Conservation (phyloP, 2,113 vertebrate species). For the Amia ocellicauda region DNA sequence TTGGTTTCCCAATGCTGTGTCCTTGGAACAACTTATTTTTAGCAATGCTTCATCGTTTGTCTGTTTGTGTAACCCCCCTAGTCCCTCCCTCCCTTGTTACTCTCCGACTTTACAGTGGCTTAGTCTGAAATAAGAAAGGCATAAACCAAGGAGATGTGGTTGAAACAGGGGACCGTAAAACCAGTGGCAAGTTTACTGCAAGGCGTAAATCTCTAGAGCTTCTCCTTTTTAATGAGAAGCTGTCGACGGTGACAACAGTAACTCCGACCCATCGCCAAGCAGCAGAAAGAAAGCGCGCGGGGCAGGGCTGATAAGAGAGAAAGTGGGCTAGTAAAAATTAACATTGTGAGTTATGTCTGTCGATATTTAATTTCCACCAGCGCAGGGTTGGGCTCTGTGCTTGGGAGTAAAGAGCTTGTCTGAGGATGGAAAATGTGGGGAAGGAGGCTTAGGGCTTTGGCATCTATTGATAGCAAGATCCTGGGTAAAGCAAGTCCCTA, state of each 20-base stretch:
- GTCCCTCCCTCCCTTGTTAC: neutral
- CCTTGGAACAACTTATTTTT: slow-evolving; percentile 22
- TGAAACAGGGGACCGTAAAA: slow-evolving; percentile 5
- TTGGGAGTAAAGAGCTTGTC: neutral
- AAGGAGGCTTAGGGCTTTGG: neutral
- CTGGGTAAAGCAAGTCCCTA: neutral
- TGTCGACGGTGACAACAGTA: neutral
- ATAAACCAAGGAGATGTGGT: neutral
- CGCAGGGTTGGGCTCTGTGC: neutral
- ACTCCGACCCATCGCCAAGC: too few relatives aligned
- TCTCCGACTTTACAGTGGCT: slow-evolving; percentile 15
- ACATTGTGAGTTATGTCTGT: neutral
- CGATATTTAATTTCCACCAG: neutral
- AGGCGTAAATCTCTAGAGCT: slow-evolving; percentile 11
- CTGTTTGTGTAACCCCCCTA: neutral
- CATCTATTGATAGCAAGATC: neutral
- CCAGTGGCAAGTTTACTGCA: slow-evolving; percentile 21
- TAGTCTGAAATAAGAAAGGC: neutral
- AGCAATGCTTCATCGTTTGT: neutral
- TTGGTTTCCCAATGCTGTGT: neutral
- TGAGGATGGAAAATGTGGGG: neutral
- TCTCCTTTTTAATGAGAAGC: neutral
- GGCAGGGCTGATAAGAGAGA: neutral
- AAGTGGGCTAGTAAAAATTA: neutral
- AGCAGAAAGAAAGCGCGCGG: neutral